Evolutionary conservation across 2,797 vertebrate genomes (phyloP).

Genomic region (Varecia variegata): DNA sequence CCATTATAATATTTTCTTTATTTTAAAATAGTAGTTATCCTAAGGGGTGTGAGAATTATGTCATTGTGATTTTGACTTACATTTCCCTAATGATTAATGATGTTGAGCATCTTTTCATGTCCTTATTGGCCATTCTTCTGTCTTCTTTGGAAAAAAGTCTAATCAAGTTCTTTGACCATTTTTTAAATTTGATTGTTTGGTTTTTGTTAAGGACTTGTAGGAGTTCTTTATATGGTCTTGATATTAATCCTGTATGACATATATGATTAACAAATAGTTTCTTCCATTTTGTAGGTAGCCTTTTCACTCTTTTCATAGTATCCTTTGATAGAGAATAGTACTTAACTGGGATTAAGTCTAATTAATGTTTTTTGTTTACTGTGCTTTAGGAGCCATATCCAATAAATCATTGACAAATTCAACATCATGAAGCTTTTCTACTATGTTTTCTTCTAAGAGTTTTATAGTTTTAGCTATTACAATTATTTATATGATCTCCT

Average conservation of each 20-base stretch:
- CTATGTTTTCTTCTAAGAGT: too few species aligned
- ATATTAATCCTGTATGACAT: not conserved
- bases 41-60: not conserved
- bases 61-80: not conserved
- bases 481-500: not conserved
- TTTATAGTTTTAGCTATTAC: too few species aligned
- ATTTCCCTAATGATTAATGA: not conserved
- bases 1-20: not conserved
- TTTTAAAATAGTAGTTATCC: not conserved
- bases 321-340: not conserved
- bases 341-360: not conserved
- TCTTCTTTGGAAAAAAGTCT: too few species aligned
- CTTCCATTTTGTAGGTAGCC: not conserved
- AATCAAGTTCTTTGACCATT: not conserved
- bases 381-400: not conserved
- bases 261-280: not conserved
- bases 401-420: not conserved
- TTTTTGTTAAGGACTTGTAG: not conserved
- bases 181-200: not conserved
- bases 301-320: not conserved
- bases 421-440: not conserved
- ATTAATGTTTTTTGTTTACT: not conserved
- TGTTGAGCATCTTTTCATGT: too few species aligned
- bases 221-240: not conserved
- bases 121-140: too few species aligned